Percentiles rank a stretch among this genome's conserved stretches.
phyloP scores from a whole-genome alignment of 2,797 vertebrate genomes.

The Australoheros facetus region DNA sequence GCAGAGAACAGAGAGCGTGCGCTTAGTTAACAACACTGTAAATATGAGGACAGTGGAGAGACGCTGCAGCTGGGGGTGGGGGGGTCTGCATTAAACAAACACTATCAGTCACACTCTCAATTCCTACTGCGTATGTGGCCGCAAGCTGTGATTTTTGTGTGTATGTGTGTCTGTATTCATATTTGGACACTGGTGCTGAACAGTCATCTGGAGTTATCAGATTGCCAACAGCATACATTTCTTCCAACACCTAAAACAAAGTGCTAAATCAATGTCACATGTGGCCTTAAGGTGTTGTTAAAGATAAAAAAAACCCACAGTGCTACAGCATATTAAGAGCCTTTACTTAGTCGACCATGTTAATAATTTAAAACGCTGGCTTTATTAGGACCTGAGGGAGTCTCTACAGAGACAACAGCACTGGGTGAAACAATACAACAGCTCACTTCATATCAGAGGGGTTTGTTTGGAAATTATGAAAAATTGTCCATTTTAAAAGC shows the following conservation, averaged over 20 bases:
- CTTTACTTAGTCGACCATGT: slow-evolving; percentile 13
- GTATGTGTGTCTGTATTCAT: background rate
- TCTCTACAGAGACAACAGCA: background rate
- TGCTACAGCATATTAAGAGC: slow-evolving; percentile 17
- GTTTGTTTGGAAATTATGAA: background rate
- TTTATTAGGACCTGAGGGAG: slow-evolving; percentile 8
- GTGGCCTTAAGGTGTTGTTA: slow-evolving; percentile 14
- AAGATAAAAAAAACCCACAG: background rate
- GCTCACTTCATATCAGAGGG: background rate
- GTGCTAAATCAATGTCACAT: slow-evolving; percentile 22
- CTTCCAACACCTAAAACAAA: slow-evolving; percentile 9
- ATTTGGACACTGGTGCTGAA: background rate
- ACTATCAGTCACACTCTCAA: slow-evolving; percentile 37
- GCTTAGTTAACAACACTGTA: slow-evolving; percentile 23
- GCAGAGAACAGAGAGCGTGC: background rate
- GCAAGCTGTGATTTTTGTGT: slow-evolving; percentile 1
- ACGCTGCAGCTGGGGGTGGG: slow-evolving; percentile 10
- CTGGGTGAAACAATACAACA: background rate
- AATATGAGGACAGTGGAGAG: slow-evolving; percentile 32
- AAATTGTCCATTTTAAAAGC: background rate
- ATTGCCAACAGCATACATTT: slow-evolving; percentile 3
- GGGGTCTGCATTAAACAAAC: slow-evolving; percentile 43
- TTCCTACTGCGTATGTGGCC: slow-evolving; percentile 13
- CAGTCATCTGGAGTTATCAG: slow-evolving; percentile 14
- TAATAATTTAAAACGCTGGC: slow-evolving; percentile 30